Evolutionary conservation across 2,113 vertebrate species (phyloP).

Genomic region (Lophura nycthemera): DNA sequence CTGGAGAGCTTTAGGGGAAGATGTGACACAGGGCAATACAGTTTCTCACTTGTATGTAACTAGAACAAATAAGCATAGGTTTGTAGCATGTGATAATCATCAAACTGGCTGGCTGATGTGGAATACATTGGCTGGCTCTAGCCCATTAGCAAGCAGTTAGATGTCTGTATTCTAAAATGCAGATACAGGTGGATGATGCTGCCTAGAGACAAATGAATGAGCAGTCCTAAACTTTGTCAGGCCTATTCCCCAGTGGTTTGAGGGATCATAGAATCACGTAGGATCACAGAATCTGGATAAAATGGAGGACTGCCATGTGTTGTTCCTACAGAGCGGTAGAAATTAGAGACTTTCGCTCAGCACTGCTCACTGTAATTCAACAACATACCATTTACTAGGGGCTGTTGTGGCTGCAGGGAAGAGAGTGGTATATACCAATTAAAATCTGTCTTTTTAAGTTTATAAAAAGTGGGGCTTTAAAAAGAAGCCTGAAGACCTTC

Average conservation of each 20-base stretch:
- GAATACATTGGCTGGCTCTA: background rate
- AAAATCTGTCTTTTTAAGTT: background rate
- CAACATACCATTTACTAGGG: background rate
- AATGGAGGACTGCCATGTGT: background rate
- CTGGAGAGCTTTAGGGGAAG: constrained; percentile 20
- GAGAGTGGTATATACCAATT: background rate
- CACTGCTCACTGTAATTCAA: background rate
- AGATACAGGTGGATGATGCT: background rate
- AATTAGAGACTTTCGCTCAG: background rate
- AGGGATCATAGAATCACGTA: background rate
- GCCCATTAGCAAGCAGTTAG: background rate
- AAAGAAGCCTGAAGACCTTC: too few species aligned
- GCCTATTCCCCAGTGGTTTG: background rate
- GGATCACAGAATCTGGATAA: too few species aligned
- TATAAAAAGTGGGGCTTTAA: background rate
- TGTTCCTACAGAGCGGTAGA: background rate
- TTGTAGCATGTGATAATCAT: background rate
- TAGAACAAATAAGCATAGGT: constrained; percentile 6
- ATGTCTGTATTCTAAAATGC: background rate
- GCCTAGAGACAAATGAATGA: background rate
- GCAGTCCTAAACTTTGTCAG: background rate
- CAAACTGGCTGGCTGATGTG: background rate
- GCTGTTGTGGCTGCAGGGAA: background rate
- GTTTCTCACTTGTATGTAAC: constrained; percentile 8
- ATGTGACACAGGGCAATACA: background rate